phyloP scores from a whole-genome alignment of 2,888 invertebrate species.

The Eueremaeus valkanovi region DNA sequence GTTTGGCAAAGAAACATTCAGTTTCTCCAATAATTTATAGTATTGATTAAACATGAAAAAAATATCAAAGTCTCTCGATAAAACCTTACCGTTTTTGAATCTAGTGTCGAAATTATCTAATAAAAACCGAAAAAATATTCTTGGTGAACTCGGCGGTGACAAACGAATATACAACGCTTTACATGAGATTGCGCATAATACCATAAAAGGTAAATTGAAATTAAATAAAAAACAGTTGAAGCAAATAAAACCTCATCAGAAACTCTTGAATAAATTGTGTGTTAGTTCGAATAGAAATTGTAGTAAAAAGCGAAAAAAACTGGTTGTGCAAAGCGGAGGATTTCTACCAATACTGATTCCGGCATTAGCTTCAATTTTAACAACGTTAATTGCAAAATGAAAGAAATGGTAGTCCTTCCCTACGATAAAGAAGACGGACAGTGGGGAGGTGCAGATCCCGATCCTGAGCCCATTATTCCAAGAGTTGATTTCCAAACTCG shows the following conservation, averaged over 20 bases:
- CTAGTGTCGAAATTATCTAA: neutral
- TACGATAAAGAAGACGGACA: neutral
- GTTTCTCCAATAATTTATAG: neutral
- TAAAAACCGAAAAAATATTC: neutral
- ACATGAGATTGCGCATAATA: constrained; percentile 15
- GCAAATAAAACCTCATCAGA: neutral
- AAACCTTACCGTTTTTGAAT: neutral
- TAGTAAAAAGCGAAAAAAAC: neutral
- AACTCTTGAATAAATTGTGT: neutral
- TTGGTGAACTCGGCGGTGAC: neutral
- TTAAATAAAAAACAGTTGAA: neutral
- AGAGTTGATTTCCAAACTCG: neutral
- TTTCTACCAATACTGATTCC: neutral
- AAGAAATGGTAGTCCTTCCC: neutral
- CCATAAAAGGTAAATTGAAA: neutral
- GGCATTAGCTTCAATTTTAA: neutral
- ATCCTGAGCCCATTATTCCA: too few species aligned
- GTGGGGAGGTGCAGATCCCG: neutral
- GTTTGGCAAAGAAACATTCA: neutral
- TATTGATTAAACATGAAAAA: neutral
- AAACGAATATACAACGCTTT: neutral
- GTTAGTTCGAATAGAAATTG: neutral
- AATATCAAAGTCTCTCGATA: neutral
- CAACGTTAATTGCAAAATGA: neutral
- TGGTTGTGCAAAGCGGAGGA: neutral